Evolutionary conservation across 1,140 invertebrate species (phyloP).

Genomic region (Orussus abietinus): DNA sequence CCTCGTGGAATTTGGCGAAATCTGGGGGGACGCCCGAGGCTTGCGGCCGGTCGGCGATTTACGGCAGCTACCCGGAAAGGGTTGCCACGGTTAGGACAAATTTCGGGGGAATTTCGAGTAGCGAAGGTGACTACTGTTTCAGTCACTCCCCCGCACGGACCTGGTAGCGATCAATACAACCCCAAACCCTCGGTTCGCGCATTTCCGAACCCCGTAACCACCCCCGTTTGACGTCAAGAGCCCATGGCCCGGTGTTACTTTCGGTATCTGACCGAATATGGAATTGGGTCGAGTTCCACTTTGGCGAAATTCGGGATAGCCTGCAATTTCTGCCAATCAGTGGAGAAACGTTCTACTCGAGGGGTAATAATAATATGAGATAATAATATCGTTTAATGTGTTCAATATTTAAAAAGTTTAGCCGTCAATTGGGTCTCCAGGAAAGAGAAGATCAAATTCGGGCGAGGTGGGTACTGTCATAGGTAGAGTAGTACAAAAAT

Average conservation of each 20-base stretch:
- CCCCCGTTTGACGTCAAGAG: constrained; percentile 9
- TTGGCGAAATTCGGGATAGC: background rate
- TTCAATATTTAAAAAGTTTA: too few species aligned
- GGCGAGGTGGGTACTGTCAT: too few species aligned
- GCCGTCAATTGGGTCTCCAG: too few species aligned
- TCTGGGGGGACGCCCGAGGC: constrained; percentile 4
- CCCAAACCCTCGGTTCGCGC: constrained; percentile 38
- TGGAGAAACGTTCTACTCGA: constrained; percentile 21
- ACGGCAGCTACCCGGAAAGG: too few species aligned
- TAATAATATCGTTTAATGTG: too few species aligned
- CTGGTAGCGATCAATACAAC: constrained; percentile 41
- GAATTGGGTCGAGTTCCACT: background rate
- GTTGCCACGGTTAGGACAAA: too few species aligned
- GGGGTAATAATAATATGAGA: too few species aligned
- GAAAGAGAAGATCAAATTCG: too few species aligned
- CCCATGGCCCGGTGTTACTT: background rate
- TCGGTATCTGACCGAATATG: background rate
- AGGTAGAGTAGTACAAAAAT: too few species aligned
- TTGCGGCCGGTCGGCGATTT: constrained; percentile 1
- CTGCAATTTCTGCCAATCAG: constrained; percentile 1
- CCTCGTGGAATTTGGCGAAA: too few species aligned
- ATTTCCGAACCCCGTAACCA: constrained; percentile 39
- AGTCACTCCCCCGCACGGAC: constrained; percentile 17
- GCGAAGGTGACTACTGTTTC: constrained; percentile 25
- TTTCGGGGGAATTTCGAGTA: too few species aligned